Conservation (phyloP, 2,888 invertebrate genomes). For the Antitype chi region DNA sequence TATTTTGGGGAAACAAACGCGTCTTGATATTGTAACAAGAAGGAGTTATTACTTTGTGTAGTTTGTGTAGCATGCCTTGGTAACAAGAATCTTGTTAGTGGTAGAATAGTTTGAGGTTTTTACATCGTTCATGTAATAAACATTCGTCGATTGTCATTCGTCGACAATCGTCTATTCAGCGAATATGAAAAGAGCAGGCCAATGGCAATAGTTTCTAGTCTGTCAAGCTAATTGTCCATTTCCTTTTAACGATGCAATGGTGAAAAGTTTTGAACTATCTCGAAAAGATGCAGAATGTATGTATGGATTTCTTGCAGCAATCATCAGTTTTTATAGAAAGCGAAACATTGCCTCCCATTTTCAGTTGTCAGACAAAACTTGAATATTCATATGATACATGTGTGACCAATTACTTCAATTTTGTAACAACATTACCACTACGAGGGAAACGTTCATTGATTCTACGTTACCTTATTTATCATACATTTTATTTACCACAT, state of each 20-base stretch:
- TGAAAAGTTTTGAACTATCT: neutral
- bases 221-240: neutral
- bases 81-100: neutral
- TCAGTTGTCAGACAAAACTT: neutral
- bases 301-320: neutral
- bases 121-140: neutral
- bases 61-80: neutral
- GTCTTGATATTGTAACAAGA: constrained; percentile 32
- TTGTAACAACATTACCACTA: neutral
- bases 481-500: constrained; percentile 1
- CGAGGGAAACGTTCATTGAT: neutral
- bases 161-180: neutral
- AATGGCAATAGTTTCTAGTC: neutral
- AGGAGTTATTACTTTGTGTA: neutral
- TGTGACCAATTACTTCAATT: constrained; percentile 1
- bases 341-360: neutral
- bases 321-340: neutral
- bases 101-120: neutral
- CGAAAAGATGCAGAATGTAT: neutral
- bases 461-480: constrained; percentile 5
- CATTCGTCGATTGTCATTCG: too few relatives aligned
- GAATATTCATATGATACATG: constrained; percentile 12
- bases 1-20: constrained; percentile 32
- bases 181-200: neutral
- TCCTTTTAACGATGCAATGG: neutral